Conservation (phyloP, 2,888 invertebrate species). For the Drosophila siamana region DNA sequence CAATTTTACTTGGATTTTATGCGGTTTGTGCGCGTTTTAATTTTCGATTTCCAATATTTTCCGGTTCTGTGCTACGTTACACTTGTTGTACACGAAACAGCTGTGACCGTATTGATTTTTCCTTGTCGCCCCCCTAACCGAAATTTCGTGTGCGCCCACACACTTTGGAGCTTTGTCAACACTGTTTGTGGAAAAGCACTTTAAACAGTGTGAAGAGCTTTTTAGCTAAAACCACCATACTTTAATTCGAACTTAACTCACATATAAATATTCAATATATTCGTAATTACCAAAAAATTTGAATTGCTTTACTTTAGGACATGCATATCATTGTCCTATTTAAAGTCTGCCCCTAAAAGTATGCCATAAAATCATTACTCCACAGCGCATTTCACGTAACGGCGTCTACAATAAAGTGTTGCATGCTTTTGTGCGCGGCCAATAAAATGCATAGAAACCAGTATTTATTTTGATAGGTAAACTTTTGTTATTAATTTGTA, state of each 20-base stretch:
- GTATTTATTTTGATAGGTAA: neutral
- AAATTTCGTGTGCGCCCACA: neutral
- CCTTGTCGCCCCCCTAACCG: constrained; percentile 30
- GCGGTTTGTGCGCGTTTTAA: neutral
- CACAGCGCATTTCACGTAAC: too few relatives aligned
- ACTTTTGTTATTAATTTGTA: neutral
- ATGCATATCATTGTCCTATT: too few relatives aligned
- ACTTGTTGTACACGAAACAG: constrained; percentile 77
- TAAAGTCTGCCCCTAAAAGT: neutral
- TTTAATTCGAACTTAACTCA: too few relatives aligned
- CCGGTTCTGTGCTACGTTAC: constrained; percentile 52
- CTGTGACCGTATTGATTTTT: constrained; percentile 71
- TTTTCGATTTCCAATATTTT: constrained; percentile 28
- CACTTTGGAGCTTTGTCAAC: constrained; percentile 21
- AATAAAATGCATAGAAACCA: neutral
- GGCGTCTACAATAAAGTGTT: neutral
- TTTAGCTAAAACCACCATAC: neutral
- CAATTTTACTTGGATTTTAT: neutral
- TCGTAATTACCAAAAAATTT: too few relatives aligned
- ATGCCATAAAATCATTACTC: neutral
- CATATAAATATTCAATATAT: too few relatives aligned
- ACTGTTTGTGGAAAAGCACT: constrained; percentile 24
- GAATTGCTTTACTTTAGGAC: too few relatives aligned
- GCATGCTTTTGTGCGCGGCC: neutral
- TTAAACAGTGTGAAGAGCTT: constrained; percentile 17